Evolutionary conservation across 1,140 invertebrate species (phyloP).

Genomic region (Hydropsyche tenuis): DNA sequence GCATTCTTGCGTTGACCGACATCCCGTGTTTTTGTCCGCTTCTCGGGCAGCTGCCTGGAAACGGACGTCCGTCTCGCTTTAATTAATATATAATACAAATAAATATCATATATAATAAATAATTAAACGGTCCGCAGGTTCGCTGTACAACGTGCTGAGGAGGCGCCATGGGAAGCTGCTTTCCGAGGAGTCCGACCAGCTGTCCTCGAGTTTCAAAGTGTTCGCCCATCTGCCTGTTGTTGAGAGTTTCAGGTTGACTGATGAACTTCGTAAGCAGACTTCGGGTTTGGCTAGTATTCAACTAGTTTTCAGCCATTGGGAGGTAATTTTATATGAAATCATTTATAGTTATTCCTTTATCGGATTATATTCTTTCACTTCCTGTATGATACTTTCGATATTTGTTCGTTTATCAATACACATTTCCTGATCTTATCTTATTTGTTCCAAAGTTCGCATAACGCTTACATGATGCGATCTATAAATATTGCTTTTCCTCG

Average conservation of each 20-base stretch:
- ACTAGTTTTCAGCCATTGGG: conserved; percentile 96
- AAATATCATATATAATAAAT: too few species aligned
- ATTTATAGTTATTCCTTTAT: too few species aligned
- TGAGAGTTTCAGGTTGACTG: conserved; percentile 95
- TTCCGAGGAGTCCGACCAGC: conserved; percentile 87
- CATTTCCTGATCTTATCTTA: too few species aligned
- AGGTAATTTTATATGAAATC: conserved; percentile 79
- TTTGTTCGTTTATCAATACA: too few species aligned
- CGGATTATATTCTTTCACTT: too few species aligned
- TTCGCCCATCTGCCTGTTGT: conserved; percentile 90
- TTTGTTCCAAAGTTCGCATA: too few species aligned
- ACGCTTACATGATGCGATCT: too few species aligned
- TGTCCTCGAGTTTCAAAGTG: conserved; percentile 87
- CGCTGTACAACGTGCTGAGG: conserved; percentile 88
- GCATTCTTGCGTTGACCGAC: conserved; percentile 14
- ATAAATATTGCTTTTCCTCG: too few species aligned
- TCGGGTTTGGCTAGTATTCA: conserved; percentile 95
- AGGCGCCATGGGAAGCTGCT: conserved; percentile 88
- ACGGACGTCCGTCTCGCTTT: conserved; percentile 13
- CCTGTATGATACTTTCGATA: too few species aligned
- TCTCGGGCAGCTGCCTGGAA: background rate
- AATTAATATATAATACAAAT: too few species aligned
- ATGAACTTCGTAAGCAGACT: conserved; percentile 92
- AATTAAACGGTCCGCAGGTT: background rate
- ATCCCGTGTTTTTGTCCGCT: conserved; percentile 1